Evolutionary conservation across 64 coral and sea anemone species (phyloP), one percentile per base, ranked within the genome.

Genomic region (Porites lutea): DNA sequence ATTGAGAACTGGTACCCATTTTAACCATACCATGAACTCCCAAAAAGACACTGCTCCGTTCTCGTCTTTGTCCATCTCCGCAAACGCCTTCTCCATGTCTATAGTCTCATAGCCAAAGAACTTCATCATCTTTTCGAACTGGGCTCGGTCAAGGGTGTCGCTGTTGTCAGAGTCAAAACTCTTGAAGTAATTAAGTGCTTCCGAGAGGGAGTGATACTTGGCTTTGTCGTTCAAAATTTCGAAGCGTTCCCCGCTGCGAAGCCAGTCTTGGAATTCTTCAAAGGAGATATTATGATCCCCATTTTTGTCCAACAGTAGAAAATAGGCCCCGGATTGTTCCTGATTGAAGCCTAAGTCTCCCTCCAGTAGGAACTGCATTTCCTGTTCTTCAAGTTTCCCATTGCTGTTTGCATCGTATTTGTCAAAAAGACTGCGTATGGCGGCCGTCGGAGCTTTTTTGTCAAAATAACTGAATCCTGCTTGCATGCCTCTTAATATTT

Each of bases 241-340:
- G 45, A 89, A 89, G 6, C 66, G 47, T 16, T 89, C 87, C 16
- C 55, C 87, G 48, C 87, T 89, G 45, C 61, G 87, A 77, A 89
- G 62, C 87, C 87, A 89, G 73, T 75, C 62, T 4, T 64, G 47
- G 61, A 89, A 89, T 75, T 89, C 87, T 64, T 89, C 87, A 89
- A 89, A 89, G 53, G 73, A 89, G 50, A 89, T 66, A 18, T 37
- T 18, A 7, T 76, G 71, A 19, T 89, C 87, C 12, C 73, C 87
- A 11, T 89, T 78, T 71, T 89, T 89, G 87, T 89, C 87, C 27
- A 89, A 14, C 57, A 89, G 58, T 2, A 77, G 73, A 66, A 75
- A 64, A 74, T 89, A 89, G 6, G 78, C 59, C 14, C 37, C 4
- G 0, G 87, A 47, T 49, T 89, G 72, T 78, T 89, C 87, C 7